phyloP scores from a whole-genome alignment of 2,113 vertebrate genomes.

The Carlito syrichta region DNA sequence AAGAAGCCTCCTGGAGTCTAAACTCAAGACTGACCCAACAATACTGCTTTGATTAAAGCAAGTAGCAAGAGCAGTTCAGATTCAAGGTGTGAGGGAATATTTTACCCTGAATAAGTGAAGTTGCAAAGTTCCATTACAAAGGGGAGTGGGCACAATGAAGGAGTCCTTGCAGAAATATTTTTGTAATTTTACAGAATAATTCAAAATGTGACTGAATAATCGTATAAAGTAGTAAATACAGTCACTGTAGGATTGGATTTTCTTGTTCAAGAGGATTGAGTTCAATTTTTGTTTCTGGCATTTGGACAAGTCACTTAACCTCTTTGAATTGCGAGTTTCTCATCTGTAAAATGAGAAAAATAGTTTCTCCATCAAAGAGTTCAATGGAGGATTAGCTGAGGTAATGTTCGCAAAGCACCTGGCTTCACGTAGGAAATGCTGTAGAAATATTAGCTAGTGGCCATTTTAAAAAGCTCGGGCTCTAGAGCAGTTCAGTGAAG shows the following conservation, averaged over 20 bases:
- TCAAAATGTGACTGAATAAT: not conserved
- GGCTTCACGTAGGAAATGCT: not conserved
- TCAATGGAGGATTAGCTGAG: not conserved
- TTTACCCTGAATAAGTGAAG: not conserved
- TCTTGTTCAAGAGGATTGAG: not conserved
- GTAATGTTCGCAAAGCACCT: not conserved
- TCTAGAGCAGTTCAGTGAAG: not conserved
- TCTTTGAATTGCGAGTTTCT: not conserved
- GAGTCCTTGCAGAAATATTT: not conserved
- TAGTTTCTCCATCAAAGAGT: not conserved
- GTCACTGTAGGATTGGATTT: not conserved
- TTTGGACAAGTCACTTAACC: not conserved
- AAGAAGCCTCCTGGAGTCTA: not conserved
- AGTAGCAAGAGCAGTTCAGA: not conserved
- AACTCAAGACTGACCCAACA: not conserved
- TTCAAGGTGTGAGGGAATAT: not conserved
- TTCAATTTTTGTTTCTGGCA: not conserved
- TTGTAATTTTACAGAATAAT: not conserved
- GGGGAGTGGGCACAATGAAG: not conserved
- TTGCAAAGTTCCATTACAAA: not conserved
- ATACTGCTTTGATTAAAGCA: not conserved
- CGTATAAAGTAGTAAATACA: not conserved
- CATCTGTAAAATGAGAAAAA: not conserved
- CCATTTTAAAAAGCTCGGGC: not conserved
- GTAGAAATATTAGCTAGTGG: not conserved